Evolutionary conservation across 1,140 invertebrate genomes (phyloP).

Genomic region (Forficula auricularia): DNA sequence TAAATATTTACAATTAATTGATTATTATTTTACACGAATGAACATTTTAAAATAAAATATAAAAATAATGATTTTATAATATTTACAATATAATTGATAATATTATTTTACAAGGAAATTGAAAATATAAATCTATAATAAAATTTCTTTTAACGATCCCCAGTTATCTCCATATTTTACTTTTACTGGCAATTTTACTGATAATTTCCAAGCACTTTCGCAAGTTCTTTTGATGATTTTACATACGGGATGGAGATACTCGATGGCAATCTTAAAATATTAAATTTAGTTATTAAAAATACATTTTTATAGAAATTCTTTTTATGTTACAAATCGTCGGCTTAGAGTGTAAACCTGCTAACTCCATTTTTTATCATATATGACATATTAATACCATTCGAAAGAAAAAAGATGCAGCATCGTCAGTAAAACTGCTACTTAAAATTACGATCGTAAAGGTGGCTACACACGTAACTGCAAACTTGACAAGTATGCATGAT

Average conservation of each 20-base stretch:
- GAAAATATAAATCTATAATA: too few species aligned
- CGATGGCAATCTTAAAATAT: conserved; percentile 23
- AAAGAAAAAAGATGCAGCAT: neutral
- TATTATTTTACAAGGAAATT: too few species aligned
- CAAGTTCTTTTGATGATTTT: conserved; percentile 54
- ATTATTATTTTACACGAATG: too few species aligned
- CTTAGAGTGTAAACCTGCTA: neutral
- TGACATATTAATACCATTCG: neutral
- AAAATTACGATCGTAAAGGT: neutral
- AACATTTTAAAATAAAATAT: too few species aligned
- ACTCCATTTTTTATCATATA: neutral
- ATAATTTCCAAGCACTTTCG: conserved; percentile 56
- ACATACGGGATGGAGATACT: conserved; percentile 40
- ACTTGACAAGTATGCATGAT: too few species aligned
- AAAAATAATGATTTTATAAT: too few species aligned
- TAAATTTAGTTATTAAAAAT: neutral
- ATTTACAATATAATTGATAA: too few species aligned
- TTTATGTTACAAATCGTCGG: neutral
- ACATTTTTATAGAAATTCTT: neutral
- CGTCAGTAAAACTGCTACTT: neutral
- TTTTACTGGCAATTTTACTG: conserved; percentile 71
- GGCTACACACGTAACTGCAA: too few species aligned
- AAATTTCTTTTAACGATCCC: conserved; percentile 44
- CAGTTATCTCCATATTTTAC: conserved; percentile 63
- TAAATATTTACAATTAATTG: too few species aligned